Conservation (phyloP, 1,140 invertebrate genomes). For the Ceratosolen solmsi region DNA sequence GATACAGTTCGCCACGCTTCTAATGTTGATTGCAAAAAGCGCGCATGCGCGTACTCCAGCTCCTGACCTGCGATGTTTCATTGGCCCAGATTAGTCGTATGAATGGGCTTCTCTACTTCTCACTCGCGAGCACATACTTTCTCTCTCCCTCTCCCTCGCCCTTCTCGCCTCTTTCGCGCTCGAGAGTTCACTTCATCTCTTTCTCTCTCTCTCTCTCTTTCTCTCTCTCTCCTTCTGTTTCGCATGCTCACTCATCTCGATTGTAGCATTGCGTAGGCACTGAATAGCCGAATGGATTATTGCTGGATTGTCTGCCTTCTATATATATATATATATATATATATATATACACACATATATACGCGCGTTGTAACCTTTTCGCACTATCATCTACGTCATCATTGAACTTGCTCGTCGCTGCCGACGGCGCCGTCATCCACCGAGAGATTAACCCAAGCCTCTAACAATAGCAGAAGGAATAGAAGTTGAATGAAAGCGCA, state of each 20-base stretch:
- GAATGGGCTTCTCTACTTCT: constrained; percentile 53
- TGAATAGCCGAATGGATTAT: constrained; percentile 29
- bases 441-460: background rate
- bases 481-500: background rate
- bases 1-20: background rate
- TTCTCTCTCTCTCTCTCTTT: background rate
- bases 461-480: background rate
- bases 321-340: too few species aligned
- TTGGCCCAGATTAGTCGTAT: constrained; percentile 60
- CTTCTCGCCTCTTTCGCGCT: too few species aligned
- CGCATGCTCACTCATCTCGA: background rate
- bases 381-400: background rate
- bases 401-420: constrained; percentile 33
- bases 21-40: constrained; percentile 1
- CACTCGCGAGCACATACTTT: too few species aligned
- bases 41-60: background rate
- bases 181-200: too few species aligned
- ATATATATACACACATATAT: constrained; percentile 5
- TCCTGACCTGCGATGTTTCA: constrained; percentile 49
- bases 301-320: background rate
- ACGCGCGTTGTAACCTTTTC: constrained; percentile 20
- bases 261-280: constrained; percentile 18
- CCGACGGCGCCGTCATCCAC: background rate
- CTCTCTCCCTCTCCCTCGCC: background rate
- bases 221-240: background rate